Conservation (phyloP, 1,140 invertebrate species). For the Phortica variegata region DNA sequence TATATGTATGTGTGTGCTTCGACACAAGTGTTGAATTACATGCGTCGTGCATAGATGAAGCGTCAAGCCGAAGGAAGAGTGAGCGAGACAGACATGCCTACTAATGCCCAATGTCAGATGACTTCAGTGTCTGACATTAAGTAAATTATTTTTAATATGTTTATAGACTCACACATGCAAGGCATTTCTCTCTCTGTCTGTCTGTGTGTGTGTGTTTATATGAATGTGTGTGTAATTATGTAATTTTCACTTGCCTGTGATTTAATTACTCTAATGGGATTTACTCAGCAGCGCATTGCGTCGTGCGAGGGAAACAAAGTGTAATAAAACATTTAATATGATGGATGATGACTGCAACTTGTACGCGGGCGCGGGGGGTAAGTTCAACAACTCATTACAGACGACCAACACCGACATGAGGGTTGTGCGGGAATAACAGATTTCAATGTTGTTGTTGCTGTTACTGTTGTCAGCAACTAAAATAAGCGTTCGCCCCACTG, state of each 20-base stretch:
- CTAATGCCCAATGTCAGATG: too few relatives aligned
- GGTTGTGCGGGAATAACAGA: too few relatives aligned
- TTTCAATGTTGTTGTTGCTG: too few relatives aligned
- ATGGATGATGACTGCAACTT: constrained; percentile 47
- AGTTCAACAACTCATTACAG: too few relatives aligned
- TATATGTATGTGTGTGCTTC: too few relatives aligned
- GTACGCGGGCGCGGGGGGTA: constrained; percentile 20
- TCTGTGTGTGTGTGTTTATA: constrained; percentile 8
- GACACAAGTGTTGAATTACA: too few relatives aligned
- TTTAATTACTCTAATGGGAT: constrained; percentile 57
- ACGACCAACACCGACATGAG: too few relatives aligned
- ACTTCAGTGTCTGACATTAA: constrained; percentile 43
- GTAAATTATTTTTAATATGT: constrained; percentile 57
- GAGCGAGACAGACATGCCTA: too few relatives aligned
- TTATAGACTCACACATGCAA: constrained; percentile 45
- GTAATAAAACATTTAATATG: constrained; percentile 55
- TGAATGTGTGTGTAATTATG: constrained; percentile 41
- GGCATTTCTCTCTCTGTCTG: constrained; percentile 26
- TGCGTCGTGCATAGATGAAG: not conserved
- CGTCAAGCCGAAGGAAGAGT: constrained; percentile 36
- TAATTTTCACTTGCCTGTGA: constrained; percentile 56
- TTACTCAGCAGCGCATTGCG: constrained; percentile 30
- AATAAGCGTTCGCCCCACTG: too few relatives aligned
- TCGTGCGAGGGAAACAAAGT: constrained; percentile 19
- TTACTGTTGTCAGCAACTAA: too few relatives aligned